phyloP scores from a whole-genome alignment of 2,113 vertebrate species.

The Eonycteris spelaea region DNA sequence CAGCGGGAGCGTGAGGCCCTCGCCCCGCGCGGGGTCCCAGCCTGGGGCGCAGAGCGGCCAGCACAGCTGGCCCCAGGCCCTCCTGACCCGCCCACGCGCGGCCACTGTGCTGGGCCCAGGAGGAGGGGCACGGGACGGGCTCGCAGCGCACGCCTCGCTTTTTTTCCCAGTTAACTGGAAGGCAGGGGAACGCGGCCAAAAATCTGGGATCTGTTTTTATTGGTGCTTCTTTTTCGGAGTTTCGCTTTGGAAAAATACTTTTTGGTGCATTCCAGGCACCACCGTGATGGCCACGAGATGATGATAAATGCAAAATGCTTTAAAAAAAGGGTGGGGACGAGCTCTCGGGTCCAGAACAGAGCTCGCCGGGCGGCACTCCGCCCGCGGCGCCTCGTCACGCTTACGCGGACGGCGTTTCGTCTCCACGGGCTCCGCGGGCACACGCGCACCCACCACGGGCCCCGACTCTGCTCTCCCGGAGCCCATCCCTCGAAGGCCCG shows the following conservation, averaged over 20 bases:
- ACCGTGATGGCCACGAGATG: not conserved
- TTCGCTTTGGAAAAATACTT: conserved; percentile 40
- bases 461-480: too few species aligned
- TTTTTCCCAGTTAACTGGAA: not conserved
- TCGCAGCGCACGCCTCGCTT: accelerated
- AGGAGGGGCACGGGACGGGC: not conserved
- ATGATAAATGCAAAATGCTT: not conserved
- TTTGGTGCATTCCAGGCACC: not conserved
- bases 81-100: not conserved
- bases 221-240: not conserved
- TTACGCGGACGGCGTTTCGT: too few species aligned
- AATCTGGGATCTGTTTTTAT: not conserved
- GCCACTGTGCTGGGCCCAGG: not conserved
- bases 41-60: not conserved
- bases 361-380: not conserved
- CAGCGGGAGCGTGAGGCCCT: too few species aligned
- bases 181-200: not conserved
- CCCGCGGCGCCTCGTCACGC: too few species aligned
- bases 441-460: too few species aligned
- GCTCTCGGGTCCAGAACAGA: not conserved
- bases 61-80: conserved; percentile 16
- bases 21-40: too few species aligned
- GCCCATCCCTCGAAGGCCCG: too few species aligned
- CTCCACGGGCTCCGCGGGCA: too few species aligned
- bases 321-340: too few species aligned